Conservation (phyloP, 2,797 vertebrate species). For the Thalassophryne amazonica region DNA sequence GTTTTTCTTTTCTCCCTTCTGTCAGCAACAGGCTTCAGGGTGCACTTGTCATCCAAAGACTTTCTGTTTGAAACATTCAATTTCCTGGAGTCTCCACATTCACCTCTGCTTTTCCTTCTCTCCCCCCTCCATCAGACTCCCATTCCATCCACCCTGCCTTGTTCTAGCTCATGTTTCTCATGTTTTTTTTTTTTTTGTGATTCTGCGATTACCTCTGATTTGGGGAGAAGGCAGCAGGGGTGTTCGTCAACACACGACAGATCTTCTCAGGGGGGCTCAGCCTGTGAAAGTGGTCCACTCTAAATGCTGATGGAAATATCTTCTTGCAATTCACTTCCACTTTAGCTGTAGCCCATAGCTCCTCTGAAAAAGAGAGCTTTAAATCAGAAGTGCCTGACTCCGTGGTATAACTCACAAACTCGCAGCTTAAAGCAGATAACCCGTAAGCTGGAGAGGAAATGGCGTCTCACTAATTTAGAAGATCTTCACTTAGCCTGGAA, state of each 20-base stretch:
- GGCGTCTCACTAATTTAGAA: no score
- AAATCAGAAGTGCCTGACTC: no score
- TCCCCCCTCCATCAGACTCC: not conserved
- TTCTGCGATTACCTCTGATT: constrained; percentile 64
- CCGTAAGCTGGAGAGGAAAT: no score
- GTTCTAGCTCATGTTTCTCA: not conserved
- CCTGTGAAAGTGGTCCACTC: constrained; percentile 57
- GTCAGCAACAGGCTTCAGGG: constrained; percentile 42
- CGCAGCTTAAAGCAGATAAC: no score
- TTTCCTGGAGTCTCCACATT: not conserved
- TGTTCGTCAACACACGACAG: constrained; percentile 19
- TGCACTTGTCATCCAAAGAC: constrained; percentile 28
- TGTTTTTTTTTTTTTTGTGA: constrained; percentile 37
- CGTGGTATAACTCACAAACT: no score
- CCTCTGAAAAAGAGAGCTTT: no score
- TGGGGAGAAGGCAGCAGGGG: constrained; percentile 16
- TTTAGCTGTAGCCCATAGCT: constrained; percentile 11
- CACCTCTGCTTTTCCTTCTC: not conserved
- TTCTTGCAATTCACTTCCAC: constrained; percentile 43
- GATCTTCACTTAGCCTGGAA: no score
- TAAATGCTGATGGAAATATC: constrained; percentile 70
- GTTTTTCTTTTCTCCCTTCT: constrained; percentile 47
- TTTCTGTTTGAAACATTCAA: constrained; percentile 25
- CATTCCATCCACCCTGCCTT: not conserved
- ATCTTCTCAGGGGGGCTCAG: constrained; percentile 46